These are phyloP conservation scores for Trachymyrmex septentrionalis DNA, from an alignment of 1,140 invertebrate species.

Conservation along the genomic window DNA sequence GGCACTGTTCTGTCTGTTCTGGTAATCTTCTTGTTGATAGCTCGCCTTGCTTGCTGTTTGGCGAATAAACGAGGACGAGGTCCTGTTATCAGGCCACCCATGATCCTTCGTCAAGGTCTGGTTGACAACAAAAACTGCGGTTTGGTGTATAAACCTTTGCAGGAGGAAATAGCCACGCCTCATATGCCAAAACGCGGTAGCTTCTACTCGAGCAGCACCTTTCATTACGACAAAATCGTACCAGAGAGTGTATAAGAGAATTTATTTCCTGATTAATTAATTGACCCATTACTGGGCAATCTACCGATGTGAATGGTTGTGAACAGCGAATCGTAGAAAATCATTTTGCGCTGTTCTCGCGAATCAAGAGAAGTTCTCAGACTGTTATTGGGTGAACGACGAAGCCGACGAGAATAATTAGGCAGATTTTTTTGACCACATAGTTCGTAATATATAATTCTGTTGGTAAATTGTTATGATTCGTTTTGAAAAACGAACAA, in stretches of 20 bases:
- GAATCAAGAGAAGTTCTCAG: conserved; percentile 25
- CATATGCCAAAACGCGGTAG: conserved; percentile 87
- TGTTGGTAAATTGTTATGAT: not conserved
- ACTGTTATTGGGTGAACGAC: conserved; percentile 17
- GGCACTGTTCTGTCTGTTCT: conserved; percentile 77
- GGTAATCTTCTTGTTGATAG: conserved; percentile 75
- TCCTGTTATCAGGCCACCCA: conserved; percentile 83
- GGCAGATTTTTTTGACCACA: not conserved
- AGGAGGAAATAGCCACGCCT: conserved; percentile 85
- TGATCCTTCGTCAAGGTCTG: conserved; percentile 83
- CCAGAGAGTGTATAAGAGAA: conserved; percentile 87
- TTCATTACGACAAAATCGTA: conserved; percentile 89
- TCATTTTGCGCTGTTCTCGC: conserved; percentile 14
- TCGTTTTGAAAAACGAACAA: too few relatives aligned
- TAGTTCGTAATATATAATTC: not conserved
- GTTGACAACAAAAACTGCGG: conserved; percentile 85
- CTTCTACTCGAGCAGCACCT: conserved; percentile 89
- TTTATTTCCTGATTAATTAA: not conserved
- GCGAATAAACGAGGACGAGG: conserved; percentile 81
- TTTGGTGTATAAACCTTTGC: conserved; percentile 86
- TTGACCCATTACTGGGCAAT: conserved; percentile 15
- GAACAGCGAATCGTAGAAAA: not conserved
- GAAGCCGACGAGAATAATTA: not conserved
- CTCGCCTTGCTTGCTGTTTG: conserved; percentile 76
- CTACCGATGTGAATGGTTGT: not conserved